Conservation (phyloP, 2,113 vertebrate genomes). For the Glareola pratincola region DNA sequence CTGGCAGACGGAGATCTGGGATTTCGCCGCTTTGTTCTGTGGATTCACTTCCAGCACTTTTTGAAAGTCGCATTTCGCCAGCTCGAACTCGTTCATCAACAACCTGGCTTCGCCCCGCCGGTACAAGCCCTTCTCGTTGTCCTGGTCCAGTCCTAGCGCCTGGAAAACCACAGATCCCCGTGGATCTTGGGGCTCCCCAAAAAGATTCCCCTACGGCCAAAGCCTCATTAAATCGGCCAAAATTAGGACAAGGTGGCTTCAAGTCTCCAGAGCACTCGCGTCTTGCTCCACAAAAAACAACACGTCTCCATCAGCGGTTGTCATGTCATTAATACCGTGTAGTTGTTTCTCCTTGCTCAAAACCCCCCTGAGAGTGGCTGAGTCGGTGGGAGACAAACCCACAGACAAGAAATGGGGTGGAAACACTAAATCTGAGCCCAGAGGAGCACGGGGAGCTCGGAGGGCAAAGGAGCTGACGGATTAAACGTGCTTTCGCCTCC, state of each 20-base stretch:
- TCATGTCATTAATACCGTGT: background rate
- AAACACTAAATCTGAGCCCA: background rate
- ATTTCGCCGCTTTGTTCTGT: slow-evolving; percentile 85
- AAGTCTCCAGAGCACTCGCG: background rate
- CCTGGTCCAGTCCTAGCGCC: slow-evolving; percentile 87
- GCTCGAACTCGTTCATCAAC: slow-evolving; percentile 87
- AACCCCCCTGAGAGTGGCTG: background rate
- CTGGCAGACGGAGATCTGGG: slow-evolving; percentile 87
- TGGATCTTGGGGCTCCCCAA: background rate
- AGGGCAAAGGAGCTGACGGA: background rate
- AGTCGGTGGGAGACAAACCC: background rate
- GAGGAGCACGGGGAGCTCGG: background rate
- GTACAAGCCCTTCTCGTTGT: slow-evolving; percentile 93
- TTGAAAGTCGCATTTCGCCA: slow-evolving; percentile 88
- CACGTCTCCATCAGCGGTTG: background rate
- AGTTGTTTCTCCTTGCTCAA: background rate
- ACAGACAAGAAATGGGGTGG: background rate
- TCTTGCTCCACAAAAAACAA: background rate
- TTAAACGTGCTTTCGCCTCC: background rate
- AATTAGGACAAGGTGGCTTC: background rate
- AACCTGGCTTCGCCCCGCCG: slow-evolving; percentile 88
- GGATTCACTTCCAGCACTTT: slow-evolving; percentile 89
- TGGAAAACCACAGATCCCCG: slow-evolving; percentile 43
- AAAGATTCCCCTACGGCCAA: background rate
- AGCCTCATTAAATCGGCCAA: background rate